Evolutionary conservation across 1,140 invertebrate genomes (phyloP), one percentile per base, ranked within the genome.

Genomic region (Brachionus rubens): DNA sequence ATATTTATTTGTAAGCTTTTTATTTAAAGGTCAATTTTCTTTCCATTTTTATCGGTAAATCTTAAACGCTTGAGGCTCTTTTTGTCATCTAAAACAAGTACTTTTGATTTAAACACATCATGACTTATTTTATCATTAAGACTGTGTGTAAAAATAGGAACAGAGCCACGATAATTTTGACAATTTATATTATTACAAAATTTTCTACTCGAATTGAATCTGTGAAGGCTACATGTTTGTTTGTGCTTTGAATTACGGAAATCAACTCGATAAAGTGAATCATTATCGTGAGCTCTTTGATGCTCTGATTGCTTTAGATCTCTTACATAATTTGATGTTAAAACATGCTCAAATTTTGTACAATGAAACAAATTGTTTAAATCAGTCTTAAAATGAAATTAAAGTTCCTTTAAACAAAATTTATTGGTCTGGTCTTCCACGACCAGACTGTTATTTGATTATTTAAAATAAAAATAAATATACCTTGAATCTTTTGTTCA

Each of bases 401-500:
- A 65, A 41, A 14, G 4, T 3, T 24, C 4, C 26, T 28, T 54
- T 12, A 54, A 16, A 28, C n/a, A 54, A 54, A 54, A 30, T 28
- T 0, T 50, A 24, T 21, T 21, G 10, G 19, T 50, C n/a, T n/a
- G n/a, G n/a, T n/a, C n/a, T n/a, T n/a, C n/a, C n/a, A n/a, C n/a
- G n/a, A n/a, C n/a, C n/a, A n/a, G n/a, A n/a, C n/a, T n/a, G n/a
- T n/a, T n/a, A n/a, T n/a, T n/a, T n/a, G n/a, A n/a, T n/a, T n/a
- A n/a, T n/a, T 65, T 30, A 41, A 54, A 26, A 26, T 26, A 26
- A 10, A 54, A 26, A 14, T 12, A 65, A 41, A 65, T 1, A 24
- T 43, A 89, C 87, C 80, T 92, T 87, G 81, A 95, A 93, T 82
- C 91, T 92, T 43, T 90, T 88, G 26, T 91, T 92, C 88, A 93